Evolutionary conservation across 2,888 invertebrate genomes (phyloP).

Genomic region (Ophion ventricosus): DNA sequence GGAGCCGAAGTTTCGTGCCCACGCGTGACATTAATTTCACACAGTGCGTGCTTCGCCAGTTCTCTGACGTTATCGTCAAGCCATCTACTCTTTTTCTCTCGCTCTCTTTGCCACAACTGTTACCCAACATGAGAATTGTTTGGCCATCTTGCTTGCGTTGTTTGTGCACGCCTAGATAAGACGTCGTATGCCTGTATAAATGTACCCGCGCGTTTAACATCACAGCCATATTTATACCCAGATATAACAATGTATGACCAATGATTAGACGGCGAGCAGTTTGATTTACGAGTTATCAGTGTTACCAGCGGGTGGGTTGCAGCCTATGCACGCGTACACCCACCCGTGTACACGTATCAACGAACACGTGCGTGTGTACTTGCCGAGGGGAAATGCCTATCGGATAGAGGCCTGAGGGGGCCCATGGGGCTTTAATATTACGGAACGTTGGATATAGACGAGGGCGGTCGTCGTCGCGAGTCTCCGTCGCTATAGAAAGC

Average conservation of each 20-base stretch:
- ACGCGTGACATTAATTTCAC: too few relatives aligned
- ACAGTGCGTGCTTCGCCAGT: too few relatives aligned
- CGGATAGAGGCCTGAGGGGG: constrained; percentile 57
- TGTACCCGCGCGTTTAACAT: neutral
- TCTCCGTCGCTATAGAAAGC: constrained; percentile 69
- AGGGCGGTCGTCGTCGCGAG: constrained; percentile 65
- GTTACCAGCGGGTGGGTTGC: constrained; percentile 63
- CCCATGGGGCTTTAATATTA: constrained; percentile 67
- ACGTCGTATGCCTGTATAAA: neutral
- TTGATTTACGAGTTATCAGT: constrained; percentile 66
- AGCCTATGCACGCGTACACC: neutral
- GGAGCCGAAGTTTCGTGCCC: too few relatives aligned
- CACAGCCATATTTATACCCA: constrained; percentile 19
- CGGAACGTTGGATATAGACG: constrained; percentile 45
- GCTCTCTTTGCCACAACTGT: too few relatives aligned
- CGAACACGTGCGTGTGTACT: constrained; percentile 51
- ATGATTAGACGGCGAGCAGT: constrained; percentile 57
- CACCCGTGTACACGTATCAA: constrained; percentile 25
- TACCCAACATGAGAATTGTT: neutral
- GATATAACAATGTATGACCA: constrained; percentile 34
- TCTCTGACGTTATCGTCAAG: too few relatives aligned
- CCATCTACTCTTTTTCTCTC: too few relatives aligned
- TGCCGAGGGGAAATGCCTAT: constrained; percentile 63
- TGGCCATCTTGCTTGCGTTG: constrained; percentile 5
- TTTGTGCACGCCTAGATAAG: constrained; percentile 25